Evolutionary conservation across 2,888 invertebrate species (phyloP).

Genomic region (Homarus gammarus): DNA sequence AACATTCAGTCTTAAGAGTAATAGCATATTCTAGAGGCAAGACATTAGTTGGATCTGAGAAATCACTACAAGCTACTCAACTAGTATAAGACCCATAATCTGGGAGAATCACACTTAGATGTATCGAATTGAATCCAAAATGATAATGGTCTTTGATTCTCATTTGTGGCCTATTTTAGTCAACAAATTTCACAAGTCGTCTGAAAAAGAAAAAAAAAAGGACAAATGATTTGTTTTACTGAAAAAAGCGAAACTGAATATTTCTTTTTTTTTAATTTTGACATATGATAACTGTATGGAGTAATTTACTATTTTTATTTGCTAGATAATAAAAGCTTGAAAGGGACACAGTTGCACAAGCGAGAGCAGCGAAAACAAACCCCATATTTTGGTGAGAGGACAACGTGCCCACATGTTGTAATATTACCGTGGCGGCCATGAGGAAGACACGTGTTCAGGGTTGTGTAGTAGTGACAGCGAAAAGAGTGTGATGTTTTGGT

Average conservation of each 20-base stretch:
- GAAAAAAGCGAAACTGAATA: conserved; percentile 21
- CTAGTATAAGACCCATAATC: conserved; percentile 72
- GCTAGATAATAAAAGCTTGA: too few relatives aligned
- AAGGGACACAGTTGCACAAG: too few relatives aligned
- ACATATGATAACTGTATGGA: too few relatives aligned
- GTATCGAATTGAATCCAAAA: conserved; percentile 50
- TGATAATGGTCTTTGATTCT: not conserved
- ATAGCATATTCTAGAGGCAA: conserved; percentile 56
- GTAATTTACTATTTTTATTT: conserved; percentile 1
- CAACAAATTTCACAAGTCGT: conserved; percentile 36
- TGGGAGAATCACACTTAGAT: conserved; percentile 66
- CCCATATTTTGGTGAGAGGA: too few relatives aligned
- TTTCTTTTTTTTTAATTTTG: too few relatives aligned
- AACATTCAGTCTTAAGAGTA: conserved; percentile 52
- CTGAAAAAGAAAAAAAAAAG: conserved; percentile 52
- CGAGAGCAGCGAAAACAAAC: too few relatives aligned
- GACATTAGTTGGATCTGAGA: conserved; percentile 45
- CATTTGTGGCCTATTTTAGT: not conserved
- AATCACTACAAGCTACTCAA: conserved; percentile 59
- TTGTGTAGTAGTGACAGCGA: not conserved
- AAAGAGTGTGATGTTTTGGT: too few relatives aligned
- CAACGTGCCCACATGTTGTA: too few relatives aligned
- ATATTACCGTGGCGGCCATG: too few relatives aligned
- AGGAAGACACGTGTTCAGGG: not conserved
- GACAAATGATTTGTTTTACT: conserved; percentile 27